Evolutionary conservation across 2,113 vertebrate species (phyloP), one percentile per base, ranked within the genome.

Genomic region (Choloepus hoffmanni): DNA sequence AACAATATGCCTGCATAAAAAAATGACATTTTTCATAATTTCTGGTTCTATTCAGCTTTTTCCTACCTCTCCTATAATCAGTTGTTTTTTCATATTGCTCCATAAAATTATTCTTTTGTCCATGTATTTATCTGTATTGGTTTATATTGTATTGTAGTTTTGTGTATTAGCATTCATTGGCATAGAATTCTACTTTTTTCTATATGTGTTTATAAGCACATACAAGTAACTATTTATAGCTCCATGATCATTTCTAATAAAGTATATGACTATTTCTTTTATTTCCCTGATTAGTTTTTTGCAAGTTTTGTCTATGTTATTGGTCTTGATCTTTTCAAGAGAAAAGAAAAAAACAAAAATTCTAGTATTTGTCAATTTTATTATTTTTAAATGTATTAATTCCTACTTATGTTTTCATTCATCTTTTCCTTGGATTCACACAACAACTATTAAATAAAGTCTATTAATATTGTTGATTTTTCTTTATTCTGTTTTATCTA

Each of bases 241-340:
- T 62, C 28, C 18, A 84, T 85, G 0, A 33, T 84, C 9, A 88
- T 68, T 90, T 48, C 72, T 90, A 85, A 68, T 50, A 72, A 92
- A 28, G 6, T 92, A 4, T 40, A 72, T 82, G 30, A 3, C 50
- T 96, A 73, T 78, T 92, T 94, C 28, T 70, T 87, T 84, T 77
- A 89, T 86, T 94, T 93, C 23, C 43, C 15, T 92, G 11, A 73
- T 95, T 18, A 50, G 3, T 21, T 94, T 92, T 73, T 68, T 67
- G 28, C 91, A 30, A 77, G 4, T 83, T 79, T 82, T 79, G 30
- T 50, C 50, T 83, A 7, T 68, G 65, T 79, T 86, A 73, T 40
- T 89, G 18, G 21, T 33, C 10, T 95, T 93, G 2, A 62, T 40
- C 82, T 33, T 96, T 60, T 86, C 15, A 24, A 81, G 60, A 28